Conservation (phyloP, 2,797 vertebrate species). For the Lutjanus campechanus region DNA sequence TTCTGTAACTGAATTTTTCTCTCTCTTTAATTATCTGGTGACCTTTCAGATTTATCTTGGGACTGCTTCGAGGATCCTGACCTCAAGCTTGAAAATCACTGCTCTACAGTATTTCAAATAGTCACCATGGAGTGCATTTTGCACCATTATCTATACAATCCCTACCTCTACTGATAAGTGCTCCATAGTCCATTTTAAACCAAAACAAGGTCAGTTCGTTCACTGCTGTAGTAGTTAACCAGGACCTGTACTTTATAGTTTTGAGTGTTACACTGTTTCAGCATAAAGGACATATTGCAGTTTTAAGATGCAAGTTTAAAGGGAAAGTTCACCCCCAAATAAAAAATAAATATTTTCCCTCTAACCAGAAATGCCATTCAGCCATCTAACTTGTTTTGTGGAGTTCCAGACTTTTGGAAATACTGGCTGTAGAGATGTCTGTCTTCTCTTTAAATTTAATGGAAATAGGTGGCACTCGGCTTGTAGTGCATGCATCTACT, state of each 20-base stretch:
- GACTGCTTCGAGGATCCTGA: neutral
- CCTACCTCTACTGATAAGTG: neutral
- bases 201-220: neutral
- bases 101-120: neutral
- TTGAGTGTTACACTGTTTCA: neutral
- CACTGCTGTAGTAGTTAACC: neutral
- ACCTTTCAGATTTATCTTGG: neutral
- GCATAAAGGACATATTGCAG: neutral
- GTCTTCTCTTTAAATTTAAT: too few species aligned
- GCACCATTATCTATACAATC: neutral
- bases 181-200: neutral
- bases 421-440: too few species aligned
- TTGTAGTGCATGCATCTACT: too few species aligned
- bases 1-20: neutral
- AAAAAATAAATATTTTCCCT: too few species aligned
- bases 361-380: too few species aligned
- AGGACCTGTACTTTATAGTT: neutral
- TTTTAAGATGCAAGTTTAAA: neutral
- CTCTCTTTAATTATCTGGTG: neutral
- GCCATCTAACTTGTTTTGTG: too few species aligned
- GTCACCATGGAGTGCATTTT: neutral
- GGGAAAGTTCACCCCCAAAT: neutral
- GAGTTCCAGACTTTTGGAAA: too few species aligned
- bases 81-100: neutral
- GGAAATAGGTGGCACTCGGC: too few species aligned